Evolutionary conservation across 2,888 invertebrate species (phyloP).

Genomic region (Adelognathus sp.): DNA sequence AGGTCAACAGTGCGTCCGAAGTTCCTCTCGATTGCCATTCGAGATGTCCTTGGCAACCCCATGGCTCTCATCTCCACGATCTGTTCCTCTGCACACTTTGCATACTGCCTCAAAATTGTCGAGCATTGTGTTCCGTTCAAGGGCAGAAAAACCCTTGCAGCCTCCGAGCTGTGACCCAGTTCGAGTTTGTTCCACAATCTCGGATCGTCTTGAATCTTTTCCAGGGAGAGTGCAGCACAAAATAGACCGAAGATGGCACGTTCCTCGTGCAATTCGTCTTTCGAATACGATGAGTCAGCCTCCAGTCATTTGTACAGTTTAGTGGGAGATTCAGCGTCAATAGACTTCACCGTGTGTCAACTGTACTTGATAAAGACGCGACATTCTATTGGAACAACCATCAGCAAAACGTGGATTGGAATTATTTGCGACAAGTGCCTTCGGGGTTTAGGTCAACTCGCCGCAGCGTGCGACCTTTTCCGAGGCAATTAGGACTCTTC

Average conservation of each 20-base stretch:
- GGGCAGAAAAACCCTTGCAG: constrained; percentile 30
- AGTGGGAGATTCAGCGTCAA: not conserved
- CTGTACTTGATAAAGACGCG: not conserved
- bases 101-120: constrained; percentile 40
- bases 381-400: not conserved
- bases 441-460: constrained; percentile 32
- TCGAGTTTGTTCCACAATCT: not conserved
- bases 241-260: not conserved
- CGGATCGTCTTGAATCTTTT: not conserved
- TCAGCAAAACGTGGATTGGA: not conserved
- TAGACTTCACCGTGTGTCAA: not conserved
- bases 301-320: constrained; percentile 10
- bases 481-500: constrained; percentile 49
- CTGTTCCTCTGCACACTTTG: constrained; percentile 41
- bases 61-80: constrained; percentile 34
- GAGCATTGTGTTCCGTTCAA: constrained; percentile 41
- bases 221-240: not conserved
- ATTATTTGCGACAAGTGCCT: constrained; percentile 36
- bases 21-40: constrained; percentile 69
- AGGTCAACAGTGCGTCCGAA: constrained; percentile 63
- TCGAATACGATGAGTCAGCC: constrained; percentile 17
- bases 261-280: not conserved
- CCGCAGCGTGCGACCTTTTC: constrained; percentile 30
- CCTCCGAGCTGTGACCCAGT: constrained; percentile 51
- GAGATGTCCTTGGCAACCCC: constrained; percentile 61